Percentiles rank a stretch among this genome's conserved stretches.
Conservation (phyloP, 2,797 vertebrate genomes). For the Scarus forsteni region DNA sequence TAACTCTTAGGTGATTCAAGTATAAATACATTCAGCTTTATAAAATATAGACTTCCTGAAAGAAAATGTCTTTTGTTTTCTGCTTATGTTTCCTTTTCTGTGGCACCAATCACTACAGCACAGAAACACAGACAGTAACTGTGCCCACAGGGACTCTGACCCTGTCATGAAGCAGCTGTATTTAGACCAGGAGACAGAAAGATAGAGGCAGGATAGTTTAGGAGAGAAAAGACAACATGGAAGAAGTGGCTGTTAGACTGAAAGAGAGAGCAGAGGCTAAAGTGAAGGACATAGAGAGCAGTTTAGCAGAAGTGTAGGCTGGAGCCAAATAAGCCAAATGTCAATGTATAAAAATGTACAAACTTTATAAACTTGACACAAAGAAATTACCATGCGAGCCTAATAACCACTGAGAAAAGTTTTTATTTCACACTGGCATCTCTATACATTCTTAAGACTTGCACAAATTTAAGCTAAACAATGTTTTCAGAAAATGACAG, state of each 20-base stretch:
- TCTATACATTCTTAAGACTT: no score
- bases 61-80: constrained; percentile 33
- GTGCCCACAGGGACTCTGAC: constrained; percentile 48
- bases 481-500: no score
- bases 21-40: no score
- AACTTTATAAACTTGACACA: no score
- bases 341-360: no score
- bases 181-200: constrained; percentile 27
- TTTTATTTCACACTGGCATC: no score
- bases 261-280: constrained; percentile 36
- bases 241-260: constrained; percentile 8
- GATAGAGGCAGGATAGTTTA: constrained; percentile 36
- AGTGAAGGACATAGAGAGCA: constrained; percentile 22
- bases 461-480: no score
- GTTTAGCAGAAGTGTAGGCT: constrained; percentile 17
- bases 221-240: constrained; percentile 14
- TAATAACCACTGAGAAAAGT: no score
- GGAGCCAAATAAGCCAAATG: constrained; percentile 8
- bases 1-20: no score
- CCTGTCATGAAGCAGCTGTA: constrained; percentile 34
- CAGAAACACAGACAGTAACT: constrained; percentile 6
- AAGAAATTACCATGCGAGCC: no score
- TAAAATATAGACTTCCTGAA: no score
- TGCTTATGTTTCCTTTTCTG: constrained; percentile 17
- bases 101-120: constrained; percentile 35